Evolutionary conservation across 2,888 invertebrate genomes (phyloP).

Genomic region (Tupiocoris notatus): DNA sequence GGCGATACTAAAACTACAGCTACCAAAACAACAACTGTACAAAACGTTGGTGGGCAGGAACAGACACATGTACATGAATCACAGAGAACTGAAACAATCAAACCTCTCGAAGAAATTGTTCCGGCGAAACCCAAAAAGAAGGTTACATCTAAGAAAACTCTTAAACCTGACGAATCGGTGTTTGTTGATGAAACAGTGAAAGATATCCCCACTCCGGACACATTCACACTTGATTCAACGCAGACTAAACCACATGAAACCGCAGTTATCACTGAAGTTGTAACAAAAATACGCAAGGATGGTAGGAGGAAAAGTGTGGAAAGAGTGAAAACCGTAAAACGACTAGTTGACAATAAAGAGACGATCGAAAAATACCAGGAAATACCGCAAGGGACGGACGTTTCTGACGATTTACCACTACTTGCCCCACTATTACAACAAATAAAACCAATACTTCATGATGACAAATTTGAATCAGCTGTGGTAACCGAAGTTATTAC

Average conservation of each 20-base stretch:
- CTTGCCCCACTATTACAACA: constrained; percentile 52
- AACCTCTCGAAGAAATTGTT: background rate
- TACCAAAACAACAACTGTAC: constrained; percentile 43
- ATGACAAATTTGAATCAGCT: constrained; percentile 55
- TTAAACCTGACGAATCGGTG: background rate
- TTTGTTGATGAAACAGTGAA: background rate
- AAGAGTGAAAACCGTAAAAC: constrained; percentile 53
- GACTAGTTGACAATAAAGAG: constrained; percentile 50
- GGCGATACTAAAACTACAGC: constrained; percentile 44
- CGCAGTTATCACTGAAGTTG: constrained; percentile 51
- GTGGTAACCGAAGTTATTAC: constrained; percentile 53
- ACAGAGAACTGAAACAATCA: background rate
- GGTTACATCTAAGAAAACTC: background rate
- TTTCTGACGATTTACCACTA: constrained; percentile 25
- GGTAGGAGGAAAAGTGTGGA: constrained; percentile 56
- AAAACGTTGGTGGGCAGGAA: constrained; percentile 48
- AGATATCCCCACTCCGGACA: background rate
- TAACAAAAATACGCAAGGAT: constrained; percentile 50
- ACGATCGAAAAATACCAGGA: constrained; percentile 41
- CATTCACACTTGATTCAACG: background rate
- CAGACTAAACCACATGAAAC: constrained; percentile 55
- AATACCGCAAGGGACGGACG: constrained; percentile 50
- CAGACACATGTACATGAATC: constrained; percentile 48
- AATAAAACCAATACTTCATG: constrained; percentile 49
- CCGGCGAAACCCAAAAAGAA: background rate